Evolutionary conservation across 1,140 invertebrate genomes (phyloP).

Genomic region (Drosophila funebris): DNA sequence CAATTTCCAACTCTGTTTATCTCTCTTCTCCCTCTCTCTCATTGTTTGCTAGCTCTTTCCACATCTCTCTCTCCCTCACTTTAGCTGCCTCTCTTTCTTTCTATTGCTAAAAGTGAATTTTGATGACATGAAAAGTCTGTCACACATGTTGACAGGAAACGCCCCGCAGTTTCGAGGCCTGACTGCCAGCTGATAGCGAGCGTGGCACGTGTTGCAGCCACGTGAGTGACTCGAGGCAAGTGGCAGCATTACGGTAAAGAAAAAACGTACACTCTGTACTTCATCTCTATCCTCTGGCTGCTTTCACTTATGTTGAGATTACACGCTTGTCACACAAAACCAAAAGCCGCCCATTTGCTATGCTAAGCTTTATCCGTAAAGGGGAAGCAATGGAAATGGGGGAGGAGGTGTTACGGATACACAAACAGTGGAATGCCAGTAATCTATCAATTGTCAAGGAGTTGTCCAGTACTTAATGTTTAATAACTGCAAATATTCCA

Average conservation of each 20-base stretch:
- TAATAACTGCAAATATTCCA: no score
- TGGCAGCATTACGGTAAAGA: not conserved
- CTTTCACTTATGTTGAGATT: conserved; percentile 67
- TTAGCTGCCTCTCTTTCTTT: not conserved
- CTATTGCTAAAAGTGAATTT: conserved; percentile 58
- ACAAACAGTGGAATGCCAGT: not conserved
- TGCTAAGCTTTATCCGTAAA: conserved; percentile 29
- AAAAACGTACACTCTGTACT: not conserved
- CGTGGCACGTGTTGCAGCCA: conserved; percentile 62
- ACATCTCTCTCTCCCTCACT: not conserved
- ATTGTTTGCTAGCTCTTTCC: not conserved
- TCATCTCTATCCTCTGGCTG: conserved; percentile 31
- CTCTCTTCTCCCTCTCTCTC: not conserved
- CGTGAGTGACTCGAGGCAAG: conserved; percentile 52
- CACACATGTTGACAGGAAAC: conserved; percentile 54
- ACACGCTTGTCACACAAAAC: conserved; percentile 68
- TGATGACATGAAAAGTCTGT: conserved; percentile 62
- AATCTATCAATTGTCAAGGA: not conserved
- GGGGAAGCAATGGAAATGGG: not conserved
- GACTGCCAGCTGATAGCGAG: conserved; percentile 62
- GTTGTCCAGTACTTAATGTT: no score
- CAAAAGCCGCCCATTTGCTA: conserved; percentile 39
- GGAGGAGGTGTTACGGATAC: no score
- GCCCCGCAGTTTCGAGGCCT: conserved; percentile 32
- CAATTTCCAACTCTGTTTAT: conserved; percentile 13